A percentile compares a stretch with the other conserved stretches of the same genome.
phyloP scores from a whole-genome alignment of 1,140 invertebrate genomes.

The Carposina sasakii region DNA sequence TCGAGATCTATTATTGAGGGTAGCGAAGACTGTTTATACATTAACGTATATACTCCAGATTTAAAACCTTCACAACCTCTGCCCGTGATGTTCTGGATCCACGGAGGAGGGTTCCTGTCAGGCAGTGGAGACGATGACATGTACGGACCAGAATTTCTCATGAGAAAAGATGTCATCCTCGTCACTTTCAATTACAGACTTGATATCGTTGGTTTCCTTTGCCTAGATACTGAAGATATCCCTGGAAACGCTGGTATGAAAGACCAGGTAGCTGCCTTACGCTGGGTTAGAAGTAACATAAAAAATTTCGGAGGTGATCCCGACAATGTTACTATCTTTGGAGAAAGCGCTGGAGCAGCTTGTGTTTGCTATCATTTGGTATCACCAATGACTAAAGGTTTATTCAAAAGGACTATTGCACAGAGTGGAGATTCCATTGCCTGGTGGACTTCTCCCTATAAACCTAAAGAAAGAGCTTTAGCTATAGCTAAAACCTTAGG shows the following conservation, averaged over 20 bases:
- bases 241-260: conserved; percentile 76
- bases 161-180: conserved; percentile 46
- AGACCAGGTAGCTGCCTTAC: conserved; percentile 72
- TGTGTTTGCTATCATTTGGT: conserved; percentile 36
- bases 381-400: conserved; percentile 46
- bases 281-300: conserved; percentile 78
- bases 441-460: neutral
- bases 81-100: conserved; percentile 61
- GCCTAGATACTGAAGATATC: conserved; percentile 62
- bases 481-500: conserved; percentile 6
- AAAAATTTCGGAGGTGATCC: conserved; percentile 75
- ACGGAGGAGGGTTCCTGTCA: conserved; percentile 53
- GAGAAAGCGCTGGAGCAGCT: conserved; percentile 63
- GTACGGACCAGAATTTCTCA: conserved; percentile 63
- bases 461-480: conserved; percentile 6
- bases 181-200: conserved; percentile 42
- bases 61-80: conserved; percentile 21
- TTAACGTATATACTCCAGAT: conserved; percentile 48
- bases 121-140: conserved; percentile 29
- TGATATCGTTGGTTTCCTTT: conserved; percentile 72
- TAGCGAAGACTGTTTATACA: conserved; percentile 66
- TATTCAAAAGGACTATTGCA: conserved; percentile 56
- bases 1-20: conserved; percentile 18
- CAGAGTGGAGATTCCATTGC: conserved; percentile 13
- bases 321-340: conserved; percentile 64